A percentile compares a stretch with the other conserved stretches of the same genome.
Evolutionary conservation across 2,797 vertebrate species (phyloP).

Genomic region (Muscicapa striata): DNA sequence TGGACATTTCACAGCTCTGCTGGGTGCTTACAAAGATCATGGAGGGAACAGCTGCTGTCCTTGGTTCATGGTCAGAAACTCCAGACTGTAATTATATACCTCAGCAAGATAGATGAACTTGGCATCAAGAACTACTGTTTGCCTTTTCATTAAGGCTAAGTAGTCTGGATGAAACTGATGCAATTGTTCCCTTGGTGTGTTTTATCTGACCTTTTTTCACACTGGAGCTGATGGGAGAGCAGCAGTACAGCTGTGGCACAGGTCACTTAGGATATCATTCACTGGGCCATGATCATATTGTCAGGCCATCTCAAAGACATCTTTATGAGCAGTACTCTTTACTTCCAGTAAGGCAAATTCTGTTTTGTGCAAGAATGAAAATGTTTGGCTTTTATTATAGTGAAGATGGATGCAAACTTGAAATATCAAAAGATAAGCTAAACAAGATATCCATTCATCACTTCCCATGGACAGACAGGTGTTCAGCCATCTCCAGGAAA

Average conservation of each 20-base stretch:
- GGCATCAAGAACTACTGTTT: conserved; percentile 1
- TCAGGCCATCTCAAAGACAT: background rate
- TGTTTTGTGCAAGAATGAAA: background rate
- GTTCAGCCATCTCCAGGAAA: background rate
- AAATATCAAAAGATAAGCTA: background rate
- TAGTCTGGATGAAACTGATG: background rate
- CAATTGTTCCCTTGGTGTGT: background rate
- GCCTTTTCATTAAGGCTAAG: conserved; percentile 38
- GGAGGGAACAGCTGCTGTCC: conserved; percentile 9
- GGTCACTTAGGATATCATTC: background rate
- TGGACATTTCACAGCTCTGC: conserved; percentile 48
- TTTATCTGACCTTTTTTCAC: background rate
- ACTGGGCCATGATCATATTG: background rate
- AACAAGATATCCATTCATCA: background rate
- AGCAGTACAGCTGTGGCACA: background rate
- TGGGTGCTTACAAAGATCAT: background rate
- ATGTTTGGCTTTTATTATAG: background rate
- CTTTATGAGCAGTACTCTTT: background rate
- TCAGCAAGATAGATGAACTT: conserved; percentile 29
- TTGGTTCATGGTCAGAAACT: conserved; percentile 26
- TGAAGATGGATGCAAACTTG: background rate
- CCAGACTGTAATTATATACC: conserved; percentile 55
- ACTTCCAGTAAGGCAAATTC: background rate
- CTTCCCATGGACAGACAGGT: background rate
- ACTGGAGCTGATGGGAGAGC: background rate